Base-by-base conservation (phyloP, 1,140 invertebrate species). In the Brachionus angularis region DNA sequence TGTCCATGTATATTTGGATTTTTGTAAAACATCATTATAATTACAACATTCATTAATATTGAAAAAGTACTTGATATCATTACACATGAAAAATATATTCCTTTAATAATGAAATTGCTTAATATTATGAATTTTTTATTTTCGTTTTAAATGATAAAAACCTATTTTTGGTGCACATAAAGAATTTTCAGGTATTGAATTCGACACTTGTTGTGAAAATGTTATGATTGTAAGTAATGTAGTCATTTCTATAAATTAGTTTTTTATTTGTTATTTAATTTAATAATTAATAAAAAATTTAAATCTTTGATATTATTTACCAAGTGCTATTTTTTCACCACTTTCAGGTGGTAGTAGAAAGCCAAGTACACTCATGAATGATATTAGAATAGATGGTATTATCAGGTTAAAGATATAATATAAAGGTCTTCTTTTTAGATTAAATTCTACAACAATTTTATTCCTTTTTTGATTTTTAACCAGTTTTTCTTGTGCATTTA, bases 21-120 rank as follows among this genome's bases (percentile, higher is more conserved):
- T 76, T 95, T 87, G 86, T 98, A 94, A 85, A 98, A 96, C 84
- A 96, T 98, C 85, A 98, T 98, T 76, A 99, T 87, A 78, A 98
- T 96, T 77, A 98, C 88, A 76, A 99, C 96, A 71, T 96, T 98
- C 81, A 93, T 94, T 76, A 98, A 91, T 77, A 99, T 94, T 72
- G 94, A 97, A 77, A 95, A 93, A 76, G 94, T 93, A 81, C 98
- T 95, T 93, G 98, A 96, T 83, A 98, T 93, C 96, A 98, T 98
- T 83, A 98, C 97, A 85, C 93, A 97, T 83, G 96, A 96, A 86
- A 98, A 98, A 85, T 98, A 98, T 73, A 96, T 44, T 12, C 93
- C 93, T 89, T n/a, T n/a, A n/a, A n/a, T n/a, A n/a, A n/a, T n/a
- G n/a, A n/a, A n/a, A n/a, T n/a, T n/a, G n/a, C n/a, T n/a, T n/a